Evolutionary conservation across 2,888 invertebrate species (phyloP), one percentile per base, ranked within the genome.

Genomic region (Eupithecia vulgata): DNA sequence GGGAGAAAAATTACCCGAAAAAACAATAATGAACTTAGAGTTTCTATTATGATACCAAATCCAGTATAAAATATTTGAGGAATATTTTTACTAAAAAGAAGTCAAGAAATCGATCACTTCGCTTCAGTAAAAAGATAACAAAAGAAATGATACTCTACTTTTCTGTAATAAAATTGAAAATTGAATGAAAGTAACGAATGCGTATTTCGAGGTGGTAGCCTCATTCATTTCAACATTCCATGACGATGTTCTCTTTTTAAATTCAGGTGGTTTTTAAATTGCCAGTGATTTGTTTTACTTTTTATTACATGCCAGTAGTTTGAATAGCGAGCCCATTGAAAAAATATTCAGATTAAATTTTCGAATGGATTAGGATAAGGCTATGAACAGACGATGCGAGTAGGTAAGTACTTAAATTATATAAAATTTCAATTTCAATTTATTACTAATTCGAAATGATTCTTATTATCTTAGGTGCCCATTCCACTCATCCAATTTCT

Each of bases 131-230:
- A 71, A 73, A 45, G 67, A 15, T 68, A n/a, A 74, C 76, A 81
- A 77, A 77, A 73, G 66, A 86, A 87, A 71, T 82, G 79, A 70
- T 74, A 34, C 87, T 86, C 81, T 90, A 87, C 80, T 45, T 5
- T 61, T 52, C 72, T 35, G 52, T 1, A 34, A 78, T 89, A 90
- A 82, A 83, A 89, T 80, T 85, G 79, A 86, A 82, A 85, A 83
- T 90, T 76, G 80, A 79, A 80, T 77, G 76, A 79, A 81, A 78
- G 75, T 76, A 67, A 61, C 61, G 70, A 80, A 81, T 85, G 89
- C 88, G 90, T 93, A 92, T 91, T 89, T 83, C 82, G 88, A 86
- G 88, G 88, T 91, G 91, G 93, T 91, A 93, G 93, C 92, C 80
- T 82, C 83, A 82, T 88, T 87, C 85, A 81, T 89, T 91, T 89